Evolutionary conservation across 2,797 vertebrate species (phyloP).

Genomic region (Arremon aurantiirostris): DNA sequence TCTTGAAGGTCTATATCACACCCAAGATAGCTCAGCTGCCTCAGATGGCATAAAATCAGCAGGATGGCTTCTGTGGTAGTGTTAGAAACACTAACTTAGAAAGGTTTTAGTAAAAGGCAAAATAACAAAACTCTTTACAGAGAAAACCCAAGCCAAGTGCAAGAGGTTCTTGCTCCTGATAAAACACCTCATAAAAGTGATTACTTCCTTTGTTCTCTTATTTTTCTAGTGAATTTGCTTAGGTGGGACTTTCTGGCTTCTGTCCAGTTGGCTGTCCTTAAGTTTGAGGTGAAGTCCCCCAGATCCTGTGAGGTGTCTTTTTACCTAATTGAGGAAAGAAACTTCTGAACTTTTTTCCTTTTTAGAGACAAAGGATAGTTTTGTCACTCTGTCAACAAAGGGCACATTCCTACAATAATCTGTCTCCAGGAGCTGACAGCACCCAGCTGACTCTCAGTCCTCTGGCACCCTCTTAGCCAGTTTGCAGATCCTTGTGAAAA

Average conservation of each 20-base stretch:
- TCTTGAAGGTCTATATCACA: background rate
- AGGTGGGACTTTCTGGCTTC: background rate
- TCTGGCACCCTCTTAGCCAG: background rate
- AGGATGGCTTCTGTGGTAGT: background rate
- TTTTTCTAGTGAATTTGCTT: background rate
- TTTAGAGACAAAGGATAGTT: background rate
- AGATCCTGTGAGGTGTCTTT: background rate
- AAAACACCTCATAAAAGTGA: background rate
- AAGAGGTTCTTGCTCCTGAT: background rate
- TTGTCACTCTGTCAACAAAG: background rate
- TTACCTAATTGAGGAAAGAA: background rate
- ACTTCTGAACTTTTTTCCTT: background rate
- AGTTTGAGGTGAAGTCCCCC: background rate
- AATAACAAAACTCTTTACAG: background rate
- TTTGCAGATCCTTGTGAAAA: background rate
- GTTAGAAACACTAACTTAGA: background rate
- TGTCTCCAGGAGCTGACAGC: background rate
- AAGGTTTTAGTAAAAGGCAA: background rate
- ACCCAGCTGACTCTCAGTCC: background rate
- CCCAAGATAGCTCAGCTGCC: background rate
- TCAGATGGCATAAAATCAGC: background rate
- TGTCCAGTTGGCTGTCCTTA: background rate
- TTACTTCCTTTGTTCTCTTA: background rate
- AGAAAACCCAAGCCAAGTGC: accelerated
- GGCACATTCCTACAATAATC: background rate